Conservation (phyloP, 2,888 invertebrate species). For the Panorpa germanica region DNA sequence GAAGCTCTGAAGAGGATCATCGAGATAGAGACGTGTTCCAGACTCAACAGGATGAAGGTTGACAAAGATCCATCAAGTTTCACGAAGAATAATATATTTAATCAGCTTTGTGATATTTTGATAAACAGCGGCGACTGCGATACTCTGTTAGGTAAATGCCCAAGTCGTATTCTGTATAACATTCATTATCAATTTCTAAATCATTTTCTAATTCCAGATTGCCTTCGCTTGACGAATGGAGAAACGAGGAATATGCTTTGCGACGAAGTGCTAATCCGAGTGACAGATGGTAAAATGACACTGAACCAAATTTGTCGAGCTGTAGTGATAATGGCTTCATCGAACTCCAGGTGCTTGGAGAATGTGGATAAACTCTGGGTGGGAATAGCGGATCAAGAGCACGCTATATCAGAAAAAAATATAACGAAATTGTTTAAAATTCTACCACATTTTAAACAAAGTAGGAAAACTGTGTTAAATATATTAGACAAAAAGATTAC, state of each 20-base stretch:
- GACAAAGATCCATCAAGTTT: slow-evolving; percentile 14
- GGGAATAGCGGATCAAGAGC: slow-evolving; percentile 35
- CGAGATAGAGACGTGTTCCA: slow-evolving; percentile 22
- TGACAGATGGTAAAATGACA: slow-evolving; percentile 35
- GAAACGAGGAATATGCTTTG: slow-evolving; percentile 27
- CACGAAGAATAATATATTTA: slow-evolving; percentile 22
- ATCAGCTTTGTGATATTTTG: slow-evolving; percentile 27
- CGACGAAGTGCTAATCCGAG: slow-evolving; percentile 38
- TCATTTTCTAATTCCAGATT: too few species aligned
- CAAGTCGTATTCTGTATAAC: too few species aligned
- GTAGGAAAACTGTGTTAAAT: slow-evolving; percentile 33
- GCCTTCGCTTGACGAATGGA: too few species aligned
- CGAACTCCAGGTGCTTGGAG: slow-evolving; percentile 28
- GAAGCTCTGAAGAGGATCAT: slow-evolving; percentile 25
- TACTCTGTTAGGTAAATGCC: slow-evolving; percentile 23
- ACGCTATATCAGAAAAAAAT: slow-evolving; percentile 34
- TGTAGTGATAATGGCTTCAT: slow-evolving; percentile 29
- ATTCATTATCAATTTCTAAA: too few species aligned
- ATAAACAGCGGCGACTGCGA: slow-evolving; percentile 21
- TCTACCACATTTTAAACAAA: slow-evolving; percentile 34
- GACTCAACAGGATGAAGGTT: slow-evolving; percentile 10
- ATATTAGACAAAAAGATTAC: slow-evolving; percentile 36
- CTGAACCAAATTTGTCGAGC: slow-evolving; percentile 38
- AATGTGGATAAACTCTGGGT: slow-evolving; percentile 46
- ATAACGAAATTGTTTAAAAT: slow-evolving; percentile 34